Conservation (phyloP, 2,113 vertebrate genomes). For the Propithecus coquereli region DNA sequence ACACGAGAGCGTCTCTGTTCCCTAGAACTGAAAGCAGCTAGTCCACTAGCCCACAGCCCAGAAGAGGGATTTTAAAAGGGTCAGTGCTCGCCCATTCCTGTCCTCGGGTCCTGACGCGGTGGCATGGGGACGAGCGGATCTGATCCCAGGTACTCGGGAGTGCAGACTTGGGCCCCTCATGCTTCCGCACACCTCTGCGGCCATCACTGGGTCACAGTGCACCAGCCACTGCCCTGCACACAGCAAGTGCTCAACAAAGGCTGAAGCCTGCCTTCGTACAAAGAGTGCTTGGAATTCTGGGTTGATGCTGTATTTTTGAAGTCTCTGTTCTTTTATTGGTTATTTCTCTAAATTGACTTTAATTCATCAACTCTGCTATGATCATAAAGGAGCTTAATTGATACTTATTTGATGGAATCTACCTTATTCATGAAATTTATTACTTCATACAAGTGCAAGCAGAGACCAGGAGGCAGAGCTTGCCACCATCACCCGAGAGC, state of each 20-base stretch:
- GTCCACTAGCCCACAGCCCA: fast-evolving
- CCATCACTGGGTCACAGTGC: fast-evolving
- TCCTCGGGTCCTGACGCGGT: background rate
- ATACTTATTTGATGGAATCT: slow-evolving; percentile 62
- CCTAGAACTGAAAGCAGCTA: background rate
- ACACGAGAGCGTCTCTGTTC: background rate
- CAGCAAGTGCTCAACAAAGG: background rate
- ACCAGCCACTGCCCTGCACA: background rate
- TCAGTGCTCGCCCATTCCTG: background rate
- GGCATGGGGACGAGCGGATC: fast-evolving
- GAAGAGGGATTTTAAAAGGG: background rate
- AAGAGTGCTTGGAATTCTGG: background rate
- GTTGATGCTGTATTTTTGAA: background rate
- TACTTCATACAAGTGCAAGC: background rate
- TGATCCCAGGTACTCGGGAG: background rate
- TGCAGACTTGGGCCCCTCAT: background rate
- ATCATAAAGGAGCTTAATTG: slow-evolving; percentile 63
- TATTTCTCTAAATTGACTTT: slow-evolving; percentile 40
- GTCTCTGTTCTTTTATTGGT: background rate
- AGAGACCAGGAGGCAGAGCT: background rate
- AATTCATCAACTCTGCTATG: slow-evolving; percentile 42
- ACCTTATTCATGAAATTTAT: slow-evolving; percentile 47
- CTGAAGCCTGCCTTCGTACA: background rate
- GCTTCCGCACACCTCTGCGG: fast-evolving
- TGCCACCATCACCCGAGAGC: background rate